Percentiles rank a stretch among this genome's conserved stretches.
Conservation (phyloP, 2,888 invertebrate species). For the Pinctada fucata region DNA sequence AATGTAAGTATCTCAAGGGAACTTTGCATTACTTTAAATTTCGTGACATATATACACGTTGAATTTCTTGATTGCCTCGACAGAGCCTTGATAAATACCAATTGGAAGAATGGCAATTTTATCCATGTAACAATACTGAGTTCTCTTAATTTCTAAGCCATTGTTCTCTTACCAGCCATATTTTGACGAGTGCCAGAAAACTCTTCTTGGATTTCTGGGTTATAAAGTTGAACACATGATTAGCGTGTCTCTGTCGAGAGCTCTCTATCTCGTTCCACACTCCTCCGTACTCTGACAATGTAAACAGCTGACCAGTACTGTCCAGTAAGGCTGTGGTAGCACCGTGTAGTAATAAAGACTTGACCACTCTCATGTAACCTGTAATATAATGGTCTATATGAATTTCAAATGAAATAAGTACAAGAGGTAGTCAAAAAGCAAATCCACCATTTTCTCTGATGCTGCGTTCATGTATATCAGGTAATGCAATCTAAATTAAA, state of each 20-base stretch:
- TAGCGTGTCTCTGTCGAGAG: conserved; percentile 61
- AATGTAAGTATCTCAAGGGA: too few species aligned
- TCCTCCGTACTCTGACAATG: conserved; percentile 68
- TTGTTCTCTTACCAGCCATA: conserved; percentile 68
- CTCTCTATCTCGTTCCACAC: conserved; percentile 66
- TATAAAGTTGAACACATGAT: conserved; percentile 59
- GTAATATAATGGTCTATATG: conserved; percentile 15
- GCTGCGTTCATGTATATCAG: too few species aligned
- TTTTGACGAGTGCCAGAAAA: conserved; percentile 46
- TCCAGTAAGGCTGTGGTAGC: conserved; percentile 69
- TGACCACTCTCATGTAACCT: conserved; percentile 69
- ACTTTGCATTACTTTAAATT: too few species aligned
- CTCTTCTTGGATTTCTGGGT: conserved; percentile 58
- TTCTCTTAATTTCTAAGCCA: too few species aligned
- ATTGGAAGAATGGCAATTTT: too few species aligned
- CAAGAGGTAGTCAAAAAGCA: neutral
- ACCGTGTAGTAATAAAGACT: conserved; percentile 61
- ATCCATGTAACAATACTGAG: too few species aligned
- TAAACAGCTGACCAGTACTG: conserved; percentile 60
- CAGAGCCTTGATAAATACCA: too few species aligned
- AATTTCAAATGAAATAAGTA: neutral
- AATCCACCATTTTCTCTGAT: too few species aligned
- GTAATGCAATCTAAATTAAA: too few species aligned
- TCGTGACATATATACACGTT: too few species aligned
- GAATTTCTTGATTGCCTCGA: too few species aligned